These are phyloP conservation scores for Blastomussa wellsi DNA, from an alignment of 92 coral and sea anemone species.

Conservation along the genomic window DNA sequence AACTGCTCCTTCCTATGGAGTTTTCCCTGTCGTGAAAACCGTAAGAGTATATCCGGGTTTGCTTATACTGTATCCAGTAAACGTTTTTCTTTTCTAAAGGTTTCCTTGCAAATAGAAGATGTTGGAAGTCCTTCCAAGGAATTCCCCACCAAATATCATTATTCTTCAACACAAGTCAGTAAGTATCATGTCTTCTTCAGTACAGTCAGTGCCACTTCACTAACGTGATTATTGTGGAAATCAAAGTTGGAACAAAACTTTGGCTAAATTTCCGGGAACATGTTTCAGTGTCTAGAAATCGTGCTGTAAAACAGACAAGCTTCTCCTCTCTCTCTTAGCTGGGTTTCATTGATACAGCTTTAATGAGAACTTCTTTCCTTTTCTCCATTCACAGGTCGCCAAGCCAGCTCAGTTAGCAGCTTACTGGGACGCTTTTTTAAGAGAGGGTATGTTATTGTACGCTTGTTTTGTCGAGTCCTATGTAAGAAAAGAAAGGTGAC, in stretches of 20 bases:
- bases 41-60: neutral
- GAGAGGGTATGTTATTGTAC: slow-evolving; percentile 49
- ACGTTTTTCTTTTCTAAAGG: slow-evolving; percentile 14
- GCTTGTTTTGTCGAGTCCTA: neutral
- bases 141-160: slow-evolving; percentile 17
- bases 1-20: neutral
- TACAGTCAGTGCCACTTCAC: no score
- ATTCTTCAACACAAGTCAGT: slow-evolving; percentile 37
- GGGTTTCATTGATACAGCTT: neutral
- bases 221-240: no score
- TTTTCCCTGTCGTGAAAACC: neutral
- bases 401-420: slow-evolving; percentile 45
- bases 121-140: slow-evolving; percentile 52
- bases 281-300: neutral
- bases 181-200: slow-evolving; percentile 7
- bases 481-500: neutral
- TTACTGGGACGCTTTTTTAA: slow-evolving; percentile 54
- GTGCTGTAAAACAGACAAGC: neutral
- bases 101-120: slow-evolving; percentile 45
- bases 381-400: slow-evolving; percentile 40
- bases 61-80: neutral
- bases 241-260: neutral
- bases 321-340: neutral
- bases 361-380: neutral
- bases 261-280: neutral